These are phyloP conservation scores for Proterorhinus semilunaris DNA, from an alignment of 2,113 vertebrate species.

Conservation along the genomic window DNA sequence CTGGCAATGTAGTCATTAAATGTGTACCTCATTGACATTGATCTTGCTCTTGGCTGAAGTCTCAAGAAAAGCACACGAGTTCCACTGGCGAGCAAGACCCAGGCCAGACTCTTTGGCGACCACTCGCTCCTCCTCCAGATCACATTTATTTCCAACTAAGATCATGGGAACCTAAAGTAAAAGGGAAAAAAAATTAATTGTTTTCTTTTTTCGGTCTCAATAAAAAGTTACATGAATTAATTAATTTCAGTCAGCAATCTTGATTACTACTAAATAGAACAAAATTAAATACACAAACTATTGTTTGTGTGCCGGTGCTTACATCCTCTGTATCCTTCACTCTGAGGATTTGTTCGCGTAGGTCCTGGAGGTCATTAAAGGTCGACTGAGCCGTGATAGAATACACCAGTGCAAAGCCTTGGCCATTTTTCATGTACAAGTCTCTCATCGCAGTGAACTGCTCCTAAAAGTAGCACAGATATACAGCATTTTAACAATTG, in stretches of 20 bases:
- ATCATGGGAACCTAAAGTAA: conserved; percentile 92
- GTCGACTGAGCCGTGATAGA: conserved; percentile 73
- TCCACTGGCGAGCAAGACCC: conserved; percentile 96
- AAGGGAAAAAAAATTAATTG: neutral
- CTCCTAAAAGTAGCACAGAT: conserved; percentile 44
- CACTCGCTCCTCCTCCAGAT: conserved; percentile 97
- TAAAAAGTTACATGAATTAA: neutral
- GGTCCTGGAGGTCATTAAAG: conserved; percentile 72
- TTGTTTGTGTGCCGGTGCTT: conserved; percentile 18
- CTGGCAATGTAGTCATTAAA: conserved; percentile 3
- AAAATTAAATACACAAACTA: neutral
- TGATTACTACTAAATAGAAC: neutral
- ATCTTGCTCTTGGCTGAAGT: conserved; percentile 99
- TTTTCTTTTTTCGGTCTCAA: neutral
- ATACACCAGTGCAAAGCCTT: conserved; percentile 73
- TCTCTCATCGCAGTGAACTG: conserved; percentile 74
- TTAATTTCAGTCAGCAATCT: neutral
- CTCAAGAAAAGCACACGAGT: conserved; percentile 96
- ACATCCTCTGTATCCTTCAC: conserved; percentile 74
- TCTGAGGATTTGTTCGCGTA: conserved; percentile 69
- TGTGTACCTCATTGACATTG: conserved; percentile 94
- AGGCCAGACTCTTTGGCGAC: conserved; percentile 97
- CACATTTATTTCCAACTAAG: conserved; percentile 97
- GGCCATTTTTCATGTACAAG: conserved; percentile 74
- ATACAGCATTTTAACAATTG: neutral